phyloP scores from a whole-genome alignment of 2,888 invertebrate species.

The Protophormia terraenovae region DNA sequence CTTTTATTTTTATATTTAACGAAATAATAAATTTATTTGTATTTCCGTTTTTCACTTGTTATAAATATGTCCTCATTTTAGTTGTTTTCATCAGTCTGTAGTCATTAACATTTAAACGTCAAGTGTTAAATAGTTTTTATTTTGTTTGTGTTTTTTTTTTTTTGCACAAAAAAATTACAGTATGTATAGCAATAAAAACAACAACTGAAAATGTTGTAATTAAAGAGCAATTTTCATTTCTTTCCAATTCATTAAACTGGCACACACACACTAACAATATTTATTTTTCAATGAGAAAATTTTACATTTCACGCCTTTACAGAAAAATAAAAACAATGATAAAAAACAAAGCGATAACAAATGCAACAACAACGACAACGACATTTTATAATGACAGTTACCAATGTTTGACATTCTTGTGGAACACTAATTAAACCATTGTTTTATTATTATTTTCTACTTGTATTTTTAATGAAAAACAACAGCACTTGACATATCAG shows the following conservation, averaged over 20 bases:
- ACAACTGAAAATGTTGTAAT: constrained; percentile 19
- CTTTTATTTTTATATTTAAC: no score
- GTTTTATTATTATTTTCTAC: constrained; percentile 42
- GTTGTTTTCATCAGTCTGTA: neutral
- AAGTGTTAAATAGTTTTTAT: constrained; percentile 17
- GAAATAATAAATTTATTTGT: no score
- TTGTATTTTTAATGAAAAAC: constrained; percentile 27
- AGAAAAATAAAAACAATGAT: neutral
- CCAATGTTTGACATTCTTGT: constrained; percentile 47
- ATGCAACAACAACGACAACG: neutral
- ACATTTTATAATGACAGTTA: constrained; percentile 41
- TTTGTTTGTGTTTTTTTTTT: no score
- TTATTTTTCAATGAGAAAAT: constrained; percentile 33
- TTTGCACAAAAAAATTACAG: neutral
- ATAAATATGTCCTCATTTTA: no score
- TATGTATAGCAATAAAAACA: neutral
- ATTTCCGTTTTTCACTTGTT: no score
- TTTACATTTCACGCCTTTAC: constrained; percentile 45
- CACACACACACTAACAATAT: constrained; percentile 38
- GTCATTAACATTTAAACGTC: neutral
- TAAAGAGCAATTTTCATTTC: constrained; percentile 43
- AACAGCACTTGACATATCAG: constrained; percentile 18
- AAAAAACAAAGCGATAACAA: neutral
- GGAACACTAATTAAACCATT: constrained; percentile 49
- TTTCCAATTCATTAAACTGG: constrained; percentile 45